Percentiles rank a stretch among this genome's conserved stretches.
phyloP scores from a whole-genome alignment of 53 echinoderm and acorn worm species.

The Antedon mediterranea region DNA sequence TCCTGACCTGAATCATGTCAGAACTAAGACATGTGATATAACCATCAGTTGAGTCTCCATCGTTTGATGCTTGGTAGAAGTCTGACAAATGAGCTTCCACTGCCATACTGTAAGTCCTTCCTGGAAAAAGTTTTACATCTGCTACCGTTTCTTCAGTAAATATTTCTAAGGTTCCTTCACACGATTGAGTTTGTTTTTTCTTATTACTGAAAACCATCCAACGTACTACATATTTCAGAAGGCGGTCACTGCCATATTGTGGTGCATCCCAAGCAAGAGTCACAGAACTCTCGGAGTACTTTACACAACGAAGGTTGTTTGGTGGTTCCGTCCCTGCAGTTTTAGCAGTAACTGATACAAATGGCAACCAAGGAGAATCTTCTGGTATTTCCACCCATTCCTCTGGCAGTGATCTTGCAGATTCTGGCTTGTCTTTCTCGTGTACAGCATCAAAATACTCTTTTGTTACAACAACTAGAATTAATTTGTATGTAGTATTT shows the following conservation, averaged over 20 bases:
- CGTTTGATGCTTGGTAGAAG: not conserved
- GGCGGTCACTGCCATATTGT: constrained; percentile 9
- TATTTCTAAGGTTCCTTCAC: constrained; percentile 18
- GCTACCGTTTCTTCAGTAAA: constrained; percentile 7
- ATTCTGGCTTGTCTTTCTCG: not conserved
- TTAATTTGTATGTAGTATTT: constrained; percentile 27
- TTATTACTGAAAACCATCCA: constrained; percentile 21
- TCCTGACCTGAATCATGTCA: constrained; percentile 31
- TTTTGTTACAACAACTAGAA: constrained; percentile 54
- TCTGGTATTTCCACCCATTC: constrained; percentile 27
- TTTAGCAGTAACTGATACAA: constrained; percentile 20
- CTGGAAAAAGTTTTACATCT: constrained; percentile 18
- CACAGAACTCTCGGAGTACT: constrained; percentile 6
- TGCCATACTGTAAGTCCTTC: constrained; percentile 30
- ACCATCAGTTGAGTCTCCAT: not conserved
- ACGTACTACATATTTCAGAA: constrained; percentile 29
- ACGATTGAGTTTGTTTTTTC: not conserved
- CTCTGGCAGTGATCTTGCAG: constrained; percentile 19
- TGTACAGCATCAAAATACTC: constrained; percentile 38
- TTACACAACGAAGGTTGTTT: constrained; percentile 14
- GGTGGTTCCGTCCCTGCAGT: constrained; percentile 48
- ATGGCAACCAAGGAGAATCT: constrained; percentile 40
- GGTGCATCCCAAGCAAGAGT: constrained; percentile 40
- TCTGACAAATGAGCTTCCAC: constrained; percentile 14
- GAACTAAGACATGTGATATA: constrained; percentile 39